These are phyloP conservation scores for Turritopsis rubra DNA, from an alignment of 30 jellyfish, hydroid and myxozoan genomes.

Conservation along the genomic window DNA sequence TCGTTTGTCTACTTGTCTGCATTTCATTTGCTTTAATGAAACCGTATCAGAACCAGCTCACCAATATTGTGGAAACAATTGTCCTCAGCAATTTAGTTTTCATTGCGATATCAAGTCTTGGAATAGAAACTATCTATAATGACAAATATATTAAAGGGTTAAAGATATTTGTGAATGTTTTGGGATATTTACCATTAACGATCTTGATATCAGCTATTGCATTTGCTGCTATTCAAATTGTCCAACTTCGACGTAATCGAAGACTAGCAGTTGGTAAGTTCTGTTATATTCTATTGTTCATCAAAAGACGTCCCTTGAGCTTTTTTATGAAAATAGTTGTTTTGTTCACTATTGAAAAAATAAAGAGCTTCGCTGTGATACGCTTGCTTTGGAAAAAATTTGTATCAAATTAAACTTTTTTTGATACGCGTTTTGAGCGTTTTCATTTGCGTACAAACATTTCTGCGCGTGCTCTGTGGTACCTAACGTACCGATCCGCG, in stretches of 20 bases:
- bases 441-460: no score
- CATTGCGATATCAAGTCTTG: not conserved
- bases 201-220: not conserved
- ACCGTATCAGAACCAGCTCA: not conserved
- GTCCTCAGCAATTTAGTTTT: not conserved
- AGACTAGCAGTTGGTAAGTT: not conserved
- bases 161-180: not conserved
- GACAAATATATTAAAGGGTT: not conserved
- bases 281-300: not conserved
- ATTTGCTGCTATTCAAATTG: not conserved
- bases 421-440: no score
- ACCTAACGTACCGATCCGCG: no score
- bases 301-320: not conserved
- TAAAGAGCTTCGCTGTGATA: no score
- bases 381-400: no score
- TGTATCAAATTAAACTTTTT: no score
- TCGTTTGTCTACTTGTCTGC: not conserved
- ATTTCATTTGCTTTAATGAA: not conserved
- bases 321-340: no score
- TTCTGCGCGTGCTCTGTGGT: no score
- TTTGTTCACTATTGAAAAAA: no score
- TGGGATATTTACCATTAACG: not conserved
- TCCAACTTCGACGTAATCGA: not conserved
- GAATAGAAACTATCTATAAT: not conserved
- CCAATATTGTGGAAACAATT: constrained; percentile 16